Evolutionary conservation across 1,140 invertebrate species (phyloP), one percentile per base, ranked within the genome.

Genomic region (Ceratosolen solmsi): DNA sequence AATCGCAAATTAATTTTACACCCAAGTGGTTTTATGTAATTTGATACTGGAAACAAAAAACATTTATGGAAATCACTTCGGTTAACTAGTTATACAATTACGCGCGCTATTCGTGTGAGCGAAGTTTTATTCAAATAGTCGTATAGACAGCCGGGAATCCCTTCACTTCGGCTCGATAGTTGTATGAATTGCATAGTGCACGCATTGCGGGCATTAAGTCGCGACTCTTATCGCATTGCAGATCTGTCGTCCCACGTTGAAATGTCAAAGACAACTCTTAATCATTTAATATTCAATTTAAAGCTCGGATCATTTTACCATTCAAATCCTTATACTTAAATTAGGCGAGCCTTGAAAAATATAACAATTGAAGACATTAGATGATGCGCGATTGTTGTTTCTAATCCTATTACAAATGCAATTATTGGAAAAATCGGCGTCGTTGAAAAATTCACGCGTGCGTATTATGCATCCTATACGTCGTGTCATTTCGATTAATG

Each of bases 191-290:
- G 79, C 78, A 70, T 70, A 25, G 27, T 63, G 79, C 68, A 74
- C 15, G 73, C 74, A 84, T 84, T 82, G 82, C 82, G 74, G n/a
- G n/a, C 54, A 60, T 75, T 75, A 58, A 60, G 54, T 20, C 36
- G 33, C 63, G 76, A 83, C 80, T 82, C 49, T 79, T 86, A 87
- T 87, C 85, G 77, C 79, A 79, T 82, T 82, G 85, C 80, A 75
- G 85, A 86, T 86, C 85, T 86, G 86, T 87, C 86, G 86, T 86
- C 84, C 85, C 84, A 85, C 72, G 49, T 56, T 70, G n/a, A 51
- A 41, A 68, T 73, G 65, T 13, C 78, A 60, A 72, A 60, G 78
- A 72, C 70, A 79, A 63, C 41, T 79, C 78, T 73, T 13, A 65
- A 79, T 79, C n/a, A 58, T 79, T 72, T 60, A 79, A 79, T 73